Evolutionary conservation across 2,888 invertebrate genomes (phyloP).

Genomic region (Prosapia bicincta): DNA sequence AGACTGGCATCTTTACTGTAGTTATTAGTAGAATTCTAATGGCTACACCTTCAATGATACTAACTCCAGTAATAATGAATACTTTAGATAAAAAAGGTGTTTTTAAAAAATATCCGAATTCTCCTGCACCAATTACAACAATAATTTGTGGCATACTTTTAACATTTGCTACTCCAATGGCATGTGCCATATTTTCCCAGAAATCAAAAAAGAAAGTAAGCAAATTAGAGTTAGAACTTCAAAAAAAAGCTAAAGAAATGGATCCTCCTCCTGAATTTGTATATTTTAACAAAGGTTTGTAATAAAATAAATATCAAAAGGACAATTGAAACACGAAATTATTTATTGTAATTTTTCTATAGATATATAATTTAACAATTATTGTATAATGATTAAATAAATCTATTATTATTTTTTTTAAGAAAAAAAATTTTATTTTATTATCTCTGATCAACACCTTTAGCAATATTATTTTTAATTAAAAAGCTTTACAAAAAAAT

Average conservation of each 20-base stretch:
- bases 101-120: slow-evolving; percentile 61
- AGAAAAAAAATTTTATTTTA: too few relatives aligned
- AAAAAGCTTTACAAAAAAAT: too few relatives aligned
- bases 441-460: too few relatives aligned
- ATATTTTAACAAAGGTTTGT: not conserved
- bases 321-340: too few relatives aligned
- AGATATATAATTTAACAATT: too few relatives aligned
- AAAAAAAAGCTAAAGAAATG: slow-evolving; percentile 39
- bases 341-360: too few relatives aligned
- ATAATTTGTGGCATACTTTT: slow-evolving; percentile 64
- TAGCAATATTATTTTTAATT: too few relatives aligned
- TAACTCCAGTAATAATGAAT: slow-evolving; percentile 74
- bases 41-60: slow-evolving; percentile 87
- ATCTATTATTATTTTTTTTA: too few relatives aligned
- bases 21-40: slow-evolving; percentile 85
- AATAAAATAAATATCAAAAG: too few relatives aligned
- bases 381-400: too few relatives aligned
- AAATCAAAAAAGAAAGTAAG: slow-evolving; percentile 65
- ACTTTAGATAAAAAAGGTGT: slow-evolving; percentile 62
- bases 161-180: slow-evolving; percentile 91
- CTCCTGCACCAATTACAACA: slow-evolving; percentile 73
- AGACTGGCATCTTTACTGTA: slow-evolving; percentile 81
- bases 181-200: slow-evolving; percentile 95
- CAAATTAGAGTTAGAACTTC: slow-evolving; percentile 69
- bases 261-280: not conserved